Conservation (phyloP, 2,113 vertebrate species). For the Hyla sarda region DNA sequence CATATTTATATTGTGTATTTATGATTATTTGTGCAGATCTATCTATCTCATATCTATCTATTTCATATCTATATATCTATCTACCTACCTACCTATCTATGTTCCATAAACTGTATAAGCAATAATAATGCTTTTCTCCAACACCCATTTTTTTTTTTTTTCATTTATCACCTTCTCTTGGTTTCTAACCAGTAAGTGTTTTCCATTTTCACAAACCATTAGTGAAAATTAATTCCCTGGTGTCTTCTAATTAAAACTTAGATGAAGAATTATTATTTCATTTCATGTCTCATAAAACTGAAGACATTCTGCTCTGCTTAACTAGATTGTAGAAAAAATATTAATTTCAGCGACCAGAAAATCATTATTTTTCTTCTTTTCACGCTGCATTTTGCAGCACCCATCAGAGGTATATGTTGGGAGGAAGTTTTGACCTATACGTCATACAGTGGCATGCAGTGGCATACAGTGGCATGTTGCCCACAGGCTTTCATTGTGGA, state of each 20-base stretch:
- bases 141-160: background rate
- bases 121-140: background rate
- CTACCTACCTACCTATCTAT: background rate
- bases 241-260: conserved; percentile 27
- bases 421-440: too few species aligned
- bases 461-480: too few species aligned
- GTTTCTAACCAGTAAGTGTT: background rate
- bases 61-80: too few species aligned
- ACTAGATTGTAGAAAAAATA: background rate
- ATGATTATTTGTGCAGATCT: too few species aligned
- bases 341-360: background rate
- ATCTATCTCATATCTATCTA: background rate
- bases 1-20: too few species aligned
- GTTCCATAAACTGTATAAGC: background rate
- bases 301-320: background rate
- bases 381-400: background rate
- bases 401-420: too few species aligned
- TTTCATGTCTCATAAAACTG: conserved; percentile 19
- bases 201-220: conserved; percentile 18
- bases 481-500: too few species aligned
- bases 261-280: conserved; percentile 10
- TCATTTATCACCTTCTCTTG: background rate
- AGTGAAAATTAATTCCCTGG: conserved; percentile 21
- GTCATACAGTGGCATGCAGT: too few species aligned
- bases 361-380: background rate